These are phyloP conservation scores for Hirtodrosophila alboralis DNA, from an alignment of 2,888 invertebrate genomes.

Conservation along the genomic window DNA sequence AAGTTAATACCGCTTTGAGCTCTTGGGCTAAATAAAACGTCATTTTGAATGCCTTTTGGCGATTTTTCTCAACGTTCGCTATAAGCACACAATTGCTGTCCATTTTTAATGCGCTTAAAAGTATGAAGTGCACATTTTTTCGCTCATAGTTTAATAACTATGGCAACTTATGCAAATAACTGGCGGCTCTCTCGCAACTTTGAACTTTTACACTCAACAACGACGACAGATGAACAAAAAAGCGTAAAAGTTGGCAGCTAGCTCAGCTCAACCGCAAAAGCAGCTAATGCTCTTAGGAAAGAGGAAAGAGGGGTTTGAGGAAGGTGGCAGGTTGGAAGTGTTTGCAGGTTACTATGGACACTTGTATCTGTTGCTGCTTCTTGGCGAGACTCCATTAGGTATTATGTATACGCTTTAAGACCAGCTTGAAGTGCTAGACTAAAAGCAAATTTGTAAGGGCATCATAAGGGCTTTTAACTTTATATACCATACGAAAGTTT, in stretches of 20 bases:
- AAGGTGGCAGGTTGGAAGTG: constrained; percentile 4
- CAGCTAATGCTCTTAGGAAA: constrained; percentile 65
- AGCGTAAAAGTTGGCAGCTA: constrained; percentile 40
- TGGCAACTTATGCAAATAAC: constrained; percentile 76
- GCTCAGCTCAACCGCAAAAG: constrained; percentile 60
- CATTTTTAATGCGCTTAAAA: constrained; percentile 72
- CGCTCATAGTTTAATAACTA: constrained; percentile 64
- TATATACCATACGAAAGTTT: constrained; percentile 8
- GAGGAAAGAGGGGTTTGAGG: not conserved
- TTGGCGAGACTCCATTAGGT: constrained; percentile 31
- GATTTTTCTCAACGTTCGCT: constrained; percentile 1
- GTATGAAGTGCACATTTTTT: constrained; percentile 53
- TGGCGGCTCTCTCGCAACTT: constrained; percentile 62
- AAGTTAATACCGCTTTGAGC: constrained; percentile 27
- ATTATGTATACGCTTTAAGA: constrained; percentile 16
- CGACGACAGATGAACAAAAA: constrained; percentile 14
- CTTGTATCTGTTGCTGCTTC: constrained; percentile 27
- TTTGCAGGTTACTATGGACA: constrained; percentile 9
- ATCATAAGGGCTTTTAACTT: constrained; percentile 15
- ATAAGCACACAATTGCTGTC: constrained; percentile 19
- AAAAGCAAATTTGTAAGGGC: constrained; percentile 26
- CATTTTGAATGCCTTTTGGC: constrained; percentile 6
- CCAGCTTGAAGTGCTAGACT: constrained; percentile 4
- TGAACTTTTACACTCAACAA: constrained; percentile 48
- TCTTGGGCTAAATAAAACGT: constrained; percentile 1